Evolutionary conservation across 1,140 invertebrate species (phyloP).

Genomic region (Trichomalopsis sarcophagae): DNA sequence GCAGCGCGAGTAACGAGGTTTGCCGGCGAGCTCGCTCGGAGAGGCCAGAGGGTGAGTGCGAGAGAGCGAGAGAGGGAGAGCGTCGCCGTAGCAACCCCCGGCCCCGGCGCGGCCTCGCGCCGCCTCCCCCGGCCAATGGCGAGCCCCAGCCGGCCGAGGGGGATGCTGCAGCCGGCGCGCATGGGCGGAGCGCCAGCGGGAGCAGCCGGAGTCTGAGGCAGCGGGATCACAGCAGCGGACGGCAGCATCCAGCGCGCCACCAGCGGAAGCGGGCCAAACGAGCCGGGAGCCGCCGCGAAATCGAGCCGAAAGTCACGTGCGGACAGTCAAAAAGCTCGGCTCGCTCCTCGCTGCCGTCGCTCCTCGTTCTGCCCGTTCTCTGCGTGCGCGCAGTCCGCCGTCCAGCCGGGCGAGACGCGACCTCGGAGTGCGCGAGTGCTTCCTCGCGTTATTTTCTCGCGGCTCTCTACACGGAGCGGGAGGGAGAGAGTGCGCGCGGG

Average conservation of each 20-base stretch:
- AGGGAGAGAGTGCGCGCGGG: neutral
- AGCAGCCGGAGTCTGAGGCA: conserved; percentile 59
- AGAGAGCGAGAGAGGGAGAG: neutral
- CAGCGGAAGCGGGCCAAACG: conserved; percentile 58
- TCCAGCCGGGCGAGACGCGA: conserved; percentile 54
- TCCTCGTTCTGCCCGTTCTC: no score
- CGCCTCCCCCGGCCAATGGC: conserved; percentile 61
- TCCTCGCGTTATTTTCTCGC: neutral
- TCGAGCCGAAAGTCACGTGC: conserved; percentile 72
- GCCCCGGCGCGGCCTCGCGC: conserved; percentile 51
- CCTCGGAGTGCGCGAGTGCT: conserved; percentile 62
- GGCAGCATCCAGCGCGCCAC: conserved; percentile 24
- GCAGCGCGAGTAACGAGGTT: no score
- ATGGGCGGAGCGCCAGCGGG: conserved; percentile 61
- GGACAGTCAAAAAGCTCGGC: conserved; percentile 62
- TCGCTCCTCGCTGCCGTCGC: neutral
- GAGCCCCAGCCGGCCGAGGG: conserved; percentile 43
- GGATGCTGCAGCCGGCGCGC: conserved; percentile 61
- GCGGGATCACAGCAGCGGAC: neutral
- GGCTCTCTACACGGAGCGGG: no score
- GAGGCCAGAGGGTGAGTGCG: no score
- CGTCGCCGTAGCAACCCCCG: conserved; percentile 68
- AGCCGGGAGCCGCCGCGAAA: conserved; percentile 51
- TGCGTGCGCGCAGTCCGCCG: conserved; percentile 43
- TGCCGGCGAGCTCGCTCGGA: no score